Conservation (phyloP, 2,888 invertebrate genomes). For the Apotomis capreana region DNA sequence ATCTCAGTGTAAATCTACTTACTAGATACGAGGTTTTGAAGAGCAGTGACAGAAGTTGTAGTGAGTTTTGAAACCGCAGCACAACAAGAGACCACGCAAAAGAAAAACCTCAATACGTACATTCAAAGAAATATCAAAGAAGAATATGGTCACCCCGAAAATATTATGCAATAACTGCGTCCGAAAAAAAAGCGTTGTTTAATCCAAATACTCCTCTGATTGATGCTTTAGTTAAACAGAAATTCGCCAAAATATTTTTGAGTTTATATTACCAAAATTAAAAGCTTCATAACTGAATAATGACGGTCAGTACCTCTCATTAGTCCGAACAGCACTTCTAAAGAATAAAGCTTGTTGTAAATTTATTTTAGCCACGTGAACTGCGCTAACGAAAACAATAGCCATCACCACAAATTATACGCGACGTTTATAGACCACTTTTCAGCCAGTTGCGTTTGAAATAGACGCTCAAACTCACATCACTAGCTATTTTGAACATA, state of each 20-base stretch:
- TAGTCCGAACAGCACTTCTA: neutral
- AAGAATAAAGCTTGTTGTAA: slow-evolving; percentile 1
- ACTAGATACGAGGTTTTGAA: too few relatives aligned
- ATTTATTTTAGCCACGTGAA: slow-evolving; percentile 20
- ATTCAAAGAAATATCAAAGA: too few relatives aligned
- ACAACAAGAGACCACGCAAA: too few relatives aligned
- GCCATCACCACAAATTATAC: slow-evolving; percentile 11
- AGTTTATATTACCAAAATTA: neutral
- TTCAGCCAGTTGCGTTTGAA: slow-evolving; percentile 12
- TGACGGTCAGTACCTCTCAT: neutral
- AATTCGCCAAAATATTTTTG: neutral
- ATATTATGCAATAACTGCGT: neutral
- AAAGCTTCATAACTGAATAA: neutral
- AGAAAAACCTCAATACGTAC: too few relatives aligned
- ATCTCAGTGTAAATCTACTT: too few relatives aligned
- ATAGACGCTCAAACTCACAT: neutral
- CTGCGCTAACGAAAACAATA: slow-evolving; percentile 17
- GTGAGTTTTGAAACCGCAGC: too few relatives aligned
- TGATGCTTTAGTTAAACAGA: too few relatives aligned
- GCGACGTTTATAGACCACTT: slow-evolving; percentile 20
- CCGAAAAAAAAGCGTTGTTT: neutral
- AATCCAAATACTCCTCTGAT: too few relatives aligned
- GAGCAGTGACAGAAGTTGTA: too few relatives aligned
- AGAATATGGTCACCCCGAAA: too few relatives aligned
- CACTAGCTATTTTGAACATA: neutral